phyloP scores from a whole-genome alignment of 2,888 invertebrate species.

The Hirtodrosophila cameraria region DNA sequence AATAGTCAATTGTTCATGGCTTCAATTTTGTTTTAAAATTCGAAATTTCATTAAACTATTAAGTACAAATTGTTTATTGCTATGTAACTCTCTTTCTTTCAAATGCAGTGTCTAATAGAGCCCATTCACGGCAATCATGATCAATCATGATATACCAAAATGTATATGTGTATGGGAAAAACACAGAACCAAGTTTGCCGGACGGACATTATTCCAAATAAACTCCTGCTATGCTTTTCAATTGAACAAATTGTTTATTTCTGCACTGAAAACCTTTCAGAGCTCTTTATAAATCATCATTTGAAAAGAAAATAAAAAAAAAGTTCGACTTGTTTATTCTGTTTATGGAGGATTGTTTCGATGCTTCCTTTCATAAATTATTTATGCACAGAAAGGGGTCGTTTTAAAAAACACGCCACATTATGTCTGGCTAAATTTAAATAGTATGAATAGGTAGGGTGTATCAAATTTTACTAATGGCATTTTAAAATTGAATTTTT shows the following conservation, averaged over 20 bases:
- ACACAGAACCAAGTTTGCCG: too few relatives aligned
- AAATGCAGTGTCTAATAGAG: too few relatives aligned
- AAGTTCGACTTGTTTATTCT: conserved; percentile 16
- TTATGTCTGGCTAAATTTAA: not conserved
- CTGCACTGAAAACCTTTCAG: conserved; percentile 14
- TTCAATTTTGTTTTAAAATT: conserved; percentile 1
- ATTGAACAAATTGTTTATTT: not conserved
- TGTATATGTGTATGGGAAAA: too few relatives aligned
- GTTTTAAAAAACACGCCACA: not conserved
- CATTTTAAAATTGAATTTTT: conserved; percentile 12
- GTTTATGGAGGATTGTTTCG: not conserved
- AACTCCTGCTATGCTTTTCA: too few relatives aligned
- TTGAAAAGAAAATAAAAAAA: not conserved
- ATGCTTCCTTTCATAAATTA: conserved; percentile 28
- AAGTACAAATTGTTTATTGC: too few relatives aligned
- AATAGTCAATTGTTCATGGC: too few relatives aligned
- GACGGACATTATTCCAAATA: too few relatives aligned
- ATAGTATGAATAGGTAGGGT: conserved; percentile 16
- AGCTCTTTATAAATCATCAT: conserved; percentile 29
- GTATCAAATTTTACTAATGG: conserved; percentile 21
- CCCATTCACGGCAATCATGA: too few relatives aligned
- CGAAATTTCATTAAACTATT: too few relatives aligned
- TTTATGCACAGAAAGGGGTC: conserved; percentile 6
- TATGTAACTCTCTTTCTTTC: too few relatives aligned
- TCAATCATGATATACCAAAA: too few relatives aligned